Conservation (phyloP, 1,140 invertebrate species). For the Euglossa dilemma region DNA sequence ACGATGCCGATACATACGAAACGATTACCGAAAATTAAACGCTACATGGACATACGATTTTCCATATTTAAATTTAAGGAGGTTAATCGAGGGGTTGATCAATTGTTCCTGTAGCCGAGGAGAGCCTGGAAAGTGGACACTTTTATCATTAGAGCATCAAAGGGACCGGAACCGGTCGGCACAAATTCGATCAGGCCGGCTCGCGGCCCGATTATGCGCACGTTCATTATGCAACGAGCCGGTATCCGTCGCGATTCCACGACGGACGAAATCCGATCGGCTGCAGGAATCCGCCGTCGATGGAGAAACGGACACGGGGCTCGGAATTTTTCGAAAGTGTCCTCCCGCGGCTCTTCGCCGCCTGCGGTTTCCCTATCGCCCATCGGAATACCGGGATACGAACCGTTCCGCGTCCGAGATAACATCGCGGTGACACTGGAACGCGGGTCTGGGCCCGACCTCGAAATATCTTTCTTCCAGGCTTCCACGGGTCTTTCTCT, state of each 20-base stretch:
- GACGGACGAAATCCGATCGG: constrained; percentile 56
- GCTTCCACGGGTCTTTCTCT: too few species aligned
- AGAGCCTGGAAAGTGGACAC: too few species aligned
- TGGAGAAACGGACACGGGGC: constrained; percentile 35
- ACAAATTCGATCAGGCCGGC: neutral
- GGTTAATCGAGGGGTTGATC: too few species aligned
- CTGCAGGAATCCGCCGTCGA: constrained; percentile 36
- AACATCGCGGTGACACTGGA: neutral
- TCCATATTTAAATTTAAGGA: too few species aligned
- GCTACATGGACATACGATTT: too few species aligned
- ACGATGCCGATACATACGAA: too few species aligned
- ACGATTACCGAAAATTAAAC: too few species aligned
- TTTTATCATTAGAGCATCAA: too few species aligned
- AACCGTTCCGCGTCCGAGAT: neutral
- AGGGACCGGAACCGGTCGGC: too few species aligned
- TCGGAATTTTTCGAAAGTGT: constrained; percentile 20
- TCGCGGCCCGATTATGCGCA: neutral
- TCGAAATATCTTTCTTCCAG: neutral
- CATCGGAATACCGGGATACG: constrained; percentile 13
- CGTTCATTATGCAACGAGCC: constrained; percentile 36
- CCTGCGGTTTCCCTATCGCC: constrained; percentile 15
- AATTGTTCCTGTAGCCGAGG: too few species aligned
- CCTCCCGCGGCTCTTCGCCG: constrained; percentile 10
- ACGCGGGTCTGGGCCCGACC: neutral
- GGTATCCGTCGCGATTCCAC: constrained; percentile 9